phyloP scores from a whole-genome alignment of 2,797 vertebrate species.

The Gallirallus australis region DNA sequence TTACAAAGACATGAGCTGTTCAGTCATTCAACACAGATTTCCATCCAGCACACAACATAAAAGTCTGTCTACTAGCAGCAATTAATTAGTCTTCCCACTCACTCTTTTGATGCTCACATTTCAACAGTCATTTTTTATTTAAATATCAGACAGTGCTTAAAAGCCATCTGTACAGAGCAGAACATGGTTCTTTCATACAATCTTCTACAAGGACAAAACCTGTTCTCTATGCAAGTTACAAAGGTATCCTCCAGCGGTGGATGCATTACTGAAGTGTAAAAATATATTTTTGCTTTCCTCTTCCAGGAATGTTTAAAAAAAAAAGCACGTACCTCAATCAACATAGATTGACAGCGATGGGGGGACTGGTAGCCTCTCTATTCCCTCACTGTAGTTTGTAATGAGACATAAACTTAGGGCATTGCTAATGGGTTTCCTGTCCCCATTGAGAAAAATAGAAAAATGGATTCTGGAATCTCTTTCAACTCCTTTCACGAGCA shows the following conservation, averaged over 20 bases:
- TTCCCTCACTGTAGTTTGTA: background rate
- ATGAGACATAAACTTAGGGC: background rate
- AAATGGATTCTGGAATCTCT: background rate
- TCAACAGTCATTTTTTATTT: constrained; percentile 12
- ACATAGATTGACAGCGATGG: background rate
- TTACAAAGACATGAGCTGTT: background rate
- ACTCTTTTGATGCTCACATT: background rate
- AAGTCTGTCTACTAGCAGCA: background rate
- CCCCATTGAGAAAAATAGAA: background rate
- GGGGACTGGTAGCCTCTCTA: background rate
- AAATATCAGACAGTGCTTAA: background rate
- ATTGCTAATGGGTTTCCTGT: background rate
- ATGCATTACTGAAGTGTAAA: background rate
- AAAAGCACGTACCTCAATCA: background rate
- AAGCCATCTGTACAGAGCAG: background rate
- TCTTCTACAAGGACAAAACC: background rate
- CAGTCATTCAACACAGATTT: background rate
- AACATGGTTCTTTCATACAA: background rate
- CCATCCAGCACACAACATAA: background rate
- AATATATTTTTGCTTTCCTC: background rate
- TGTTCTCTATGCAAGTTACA: background rate
- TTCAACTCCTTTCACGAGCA: background rate
- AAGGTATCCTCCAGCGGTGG: background rate
- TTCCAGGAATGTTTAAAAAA: background rate
- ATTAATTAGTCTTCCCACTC: constrained; percentile 10